Conservation (phyloP, 2,113 vertebrate species). For the Leuciscus idus region DNA sequence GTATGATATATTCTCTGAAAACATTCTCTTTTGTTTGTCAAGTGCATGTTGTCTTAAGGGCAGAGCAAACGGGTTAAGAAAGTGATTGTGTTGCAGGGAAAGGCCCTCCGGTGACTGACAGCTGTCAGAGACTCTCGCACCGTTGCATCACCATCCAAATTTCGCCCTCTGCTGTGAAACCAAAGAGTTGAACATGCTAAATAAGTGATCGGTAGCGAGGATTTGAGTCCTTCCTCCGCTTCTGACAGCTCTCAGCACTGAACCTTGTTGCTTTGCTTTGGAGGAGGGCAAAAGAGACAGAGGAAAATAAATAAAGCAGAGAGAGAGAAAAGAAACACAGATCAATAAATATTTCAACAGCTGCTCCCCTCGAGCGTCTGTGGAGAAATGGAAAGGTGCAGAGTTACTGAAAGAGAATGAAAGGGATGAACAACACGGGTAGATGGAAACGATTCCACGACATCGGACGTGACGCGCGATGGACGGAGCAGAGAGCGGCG, state of each 20-base stretch:
- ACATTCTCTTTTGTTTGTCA: neutral
- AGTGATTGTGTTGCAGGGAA: neutral
- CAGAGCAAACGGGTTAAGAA: neutral
- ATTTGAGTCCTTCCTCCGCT: constrained; percentile 10
- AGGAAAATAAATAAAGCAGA: constrained; percentile 61
- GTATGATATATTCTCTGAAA: neutral
- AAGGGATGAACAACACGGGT: constrained; percentile 4
- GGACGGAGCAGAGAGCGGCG: neutral
- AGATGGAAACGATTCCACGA: neutral
- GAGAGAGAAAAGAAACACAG: constrained; percentile 68
- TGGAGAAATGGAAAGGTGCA: neutral
- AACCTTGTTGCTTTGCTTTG: constrained; percentile 11
- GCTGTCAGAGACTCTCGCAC: constrained; percentile 16
- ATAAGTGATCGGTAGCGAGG: neutral
- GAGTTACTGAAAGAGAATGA: neutral
- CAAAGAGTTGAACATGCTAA: constrained; percentile 34
- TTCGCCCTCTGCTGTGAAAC: constrained; percentile 28
- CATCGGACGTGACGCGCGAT: neutral
- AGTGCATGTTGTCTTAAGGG: neutral
- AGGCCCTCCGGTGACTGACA: neutral
- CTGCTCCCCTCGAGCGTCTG: constrained; percentile 62
- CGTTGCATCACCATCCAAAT: constrained; percentile 20
- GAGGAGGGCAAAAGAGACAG: constrained; percentile 44
- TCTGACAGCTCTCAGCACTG: constrained; percentile 22
- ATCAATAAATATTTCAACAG: constrained; percentile 84